These are phyloP conservation scores for Acanthis flammea DNA, from an alignment of 2,797 vertebrate species.

Conservation along the genomic window DNA sequence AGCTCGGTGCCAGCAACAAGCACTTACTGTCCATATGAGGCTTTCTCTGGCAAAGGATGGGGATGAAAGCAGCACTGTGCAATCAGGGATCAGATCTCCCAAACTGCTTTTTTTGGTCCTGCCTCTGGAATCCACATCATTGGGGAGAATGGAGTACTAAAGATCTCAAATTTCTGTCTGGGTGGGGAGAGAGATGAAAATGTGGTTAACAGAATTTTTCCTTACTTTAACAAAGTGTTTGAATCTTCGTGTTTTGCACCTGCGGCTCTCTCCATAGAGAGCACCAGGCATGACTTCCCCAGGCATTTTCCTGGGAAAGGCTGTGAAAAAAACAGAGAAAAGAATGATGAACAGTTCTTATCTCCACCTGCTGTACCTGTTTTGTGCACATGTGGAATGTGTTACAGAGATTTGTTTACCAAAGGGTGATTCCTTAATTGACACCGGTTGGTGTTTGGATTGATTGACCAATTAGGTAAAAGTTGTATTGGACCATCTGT, in stretches of 20 bases:
- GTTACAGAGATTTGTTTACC: background rate
- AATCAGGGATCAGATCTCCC: background rate
- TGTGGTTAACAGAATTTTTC: background rate
- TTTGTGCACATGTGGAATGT: background rate
- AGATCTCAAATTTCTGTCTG: background rate
- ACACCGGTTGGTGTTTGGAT: background rate
- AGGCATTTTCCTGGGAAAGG: background rate
- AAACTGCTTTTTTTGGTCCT: background rate
- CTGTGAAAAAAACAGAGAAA: background rate
- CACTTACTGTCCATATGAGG: accelerated
- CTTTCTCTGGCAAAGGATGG: background rate
- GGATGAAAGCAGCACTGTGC: background rate
- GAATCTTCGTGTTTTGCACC: background rate
- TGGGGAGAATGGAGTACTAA: background rate
- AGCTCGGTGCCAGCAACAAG: background rate
- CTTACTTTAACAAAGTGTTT: background rate
- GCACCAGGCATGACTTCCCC: too few species aligned
- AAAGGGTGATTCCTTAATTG: background rate
- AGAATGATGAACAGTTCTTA: background rate
- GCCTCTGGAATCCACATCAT: background rate
- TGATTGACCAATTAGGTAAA: background rate
- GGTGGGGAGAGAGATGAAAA: background rate
- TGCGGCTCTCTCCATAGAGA: background rate
- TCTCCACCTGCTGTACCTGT: background rate
- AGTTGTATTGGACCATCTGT: background rate